Conservation (phyloP, 2,797 vertebrate species). For the Argentina silus region DNA sequence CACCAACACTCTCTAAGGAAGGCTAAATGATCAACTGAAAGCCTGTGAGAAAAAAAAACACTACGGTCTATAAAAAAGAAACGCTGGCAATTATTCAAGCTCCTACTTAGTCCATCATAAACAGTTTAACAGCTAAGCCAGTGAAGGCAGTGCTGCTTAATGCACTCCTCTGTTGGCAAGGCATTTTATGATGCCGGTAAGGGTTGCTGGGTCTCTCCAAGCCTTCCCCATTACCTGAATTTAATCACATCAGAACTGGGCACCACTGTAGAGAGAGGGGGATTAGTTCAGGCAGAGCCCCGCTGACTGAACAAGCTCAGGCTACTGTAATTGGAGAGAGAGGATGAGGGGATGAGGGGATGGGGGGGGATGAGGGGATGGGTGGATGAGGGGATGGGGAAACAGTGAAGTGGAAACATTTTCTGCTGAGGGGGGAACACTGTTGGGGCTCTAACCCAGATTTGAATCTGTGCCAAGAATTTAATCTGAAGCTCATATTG, state of each 20-base stretch:
- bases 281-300: slow-evolving; percentile 18
- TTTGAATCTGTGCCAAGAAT: slow-evolving; percentile 35
- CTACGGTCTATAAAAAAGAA: not conserved
- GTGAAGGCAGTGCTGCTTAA: not conserved
- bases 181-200: slow-evolving; percentile 12
- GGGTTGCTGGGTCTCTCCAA: not conserved
- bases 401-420: slow-evolving; percentile 42
- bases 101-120: not conserved
- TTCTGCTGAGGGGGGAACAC: slow-evolving; percentile 28
- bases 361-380: not conserved
- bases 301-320: slow-evolving; percentile 11
- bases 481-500: slow-evolving; percentile 12
- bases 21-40: no score
- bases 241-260: slow-evolving; percentile 6
- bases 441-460: slow-evolving; percentile 19
- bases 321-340: slow-evolving; percentile 32
- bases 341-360: not conserved
- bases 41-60: not conserved
- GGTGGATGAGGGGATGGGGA: not conserved
- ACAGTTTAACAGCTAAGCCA: not conserved
- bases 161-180: slow-evolving; percentile 2
- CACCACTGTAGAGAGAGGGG: slow-evolving; percentile 7
- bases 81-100: not conserved
- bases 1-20: no score
- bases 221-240: slow-evolving; percentile 1